Percentiles rank a stretch among this genome's conserved stretches.
phyloP scores from a whole-genome alignment of 2,113 vertebrate genomes.

The western clawed frog (Xenopus tropicalis) region UCB_Xtro_10.0 CM004443.2:180480001-180480500 shows the following conservation, averaged over 20 bases:
- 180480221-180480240: no score
- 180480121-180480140: no score
- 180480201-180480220: no score
- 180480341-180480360: constrained; percentile 25
- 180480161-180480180: no score
- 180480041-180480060: no score
- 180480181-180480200: no score
- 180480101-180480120: no score
- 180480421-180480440: constrained; percentile 20
- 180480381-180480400: constrained; percentile 25
- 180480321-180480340: constrained; percentile 15
- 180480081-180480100: no score
- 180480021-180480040: no score
- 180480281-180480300: constrained; percentile 29
- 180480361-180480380: constrained; percentile 35
- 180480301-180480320: constrained; percentile 27
- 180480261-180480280: constrained; percentile 27
- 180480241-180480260: constrained; percentile 35
- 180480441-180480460: constrained; percentile 21
- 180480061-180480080: no score
- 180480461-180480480: constrained; percentile 24
- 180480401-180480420: constrained; percentile 26
- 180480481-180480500: constrained; percentile 10
- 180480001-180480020: no score
- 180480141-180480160: no score